Evolutionary conservation across 2,888 invertebrate species (phyloP).

Genomic region (Tipula lateralis): DNA sequence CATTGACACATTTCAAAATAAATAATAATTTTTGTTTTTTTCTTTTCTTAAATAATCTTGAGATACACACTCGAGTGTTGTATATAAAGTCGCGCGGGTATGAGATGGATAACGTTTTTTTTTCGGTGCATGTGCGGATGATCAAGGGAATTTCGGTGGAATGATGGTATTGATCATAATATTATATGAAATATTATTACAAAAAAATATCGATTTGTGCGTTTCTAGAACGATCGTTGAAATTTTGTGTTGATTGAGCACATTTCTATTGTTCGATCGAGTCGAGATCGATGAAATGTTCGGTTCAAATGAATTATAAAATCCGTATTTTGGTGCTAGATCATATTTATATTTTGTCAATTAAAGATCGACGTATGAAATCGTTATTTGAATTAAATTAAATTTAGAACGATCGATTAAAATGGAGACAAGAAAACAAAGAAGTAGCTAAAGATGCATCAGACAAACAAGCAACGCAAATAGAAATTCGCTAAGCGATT

Average conservation of each 20-base stretch:
- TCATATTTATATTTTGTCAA: no score
- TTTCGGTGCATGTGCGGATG: neutral
- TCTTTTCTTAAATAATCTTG: no score
- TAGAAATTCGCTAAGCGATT: no score
- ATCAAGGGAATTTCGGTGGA: neutral
- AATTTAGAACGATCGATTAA: no score
- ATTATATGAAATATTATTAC: constrained; percentile 4
- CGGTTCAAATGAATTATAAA: no score
- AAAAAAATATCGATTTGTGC: neutral
- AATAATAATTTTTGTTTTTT: constrained; percentile 2
- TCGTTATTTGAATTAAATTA: no score
- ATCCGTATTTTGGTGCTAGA: no score
- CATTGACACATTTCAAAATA: constrained; percentile 24
- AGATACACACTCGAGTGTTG: neutral
- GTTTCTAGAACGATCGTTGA: neutral
- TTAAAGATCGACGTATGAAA: no score
- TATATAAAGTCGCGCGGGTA: neutral
- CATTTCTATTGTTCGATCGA: neutral
- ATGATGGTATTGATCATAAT: constrained; percentile 6
- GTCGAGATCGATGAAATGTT: neutral
- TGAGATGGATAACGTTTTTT: neutral
- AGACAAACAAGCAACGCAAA: no score
- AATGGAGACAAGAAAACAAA: no score
- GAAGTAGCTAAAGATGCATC: no score
- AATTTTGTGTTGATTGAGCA: neutral